A percentile compares a stretch with the other conserved stretches of the same genome.
phyloP scores from a whole-genome alignment of 1,140 invertebrate species.

The Teleogryllus occipitalis region DNA sequence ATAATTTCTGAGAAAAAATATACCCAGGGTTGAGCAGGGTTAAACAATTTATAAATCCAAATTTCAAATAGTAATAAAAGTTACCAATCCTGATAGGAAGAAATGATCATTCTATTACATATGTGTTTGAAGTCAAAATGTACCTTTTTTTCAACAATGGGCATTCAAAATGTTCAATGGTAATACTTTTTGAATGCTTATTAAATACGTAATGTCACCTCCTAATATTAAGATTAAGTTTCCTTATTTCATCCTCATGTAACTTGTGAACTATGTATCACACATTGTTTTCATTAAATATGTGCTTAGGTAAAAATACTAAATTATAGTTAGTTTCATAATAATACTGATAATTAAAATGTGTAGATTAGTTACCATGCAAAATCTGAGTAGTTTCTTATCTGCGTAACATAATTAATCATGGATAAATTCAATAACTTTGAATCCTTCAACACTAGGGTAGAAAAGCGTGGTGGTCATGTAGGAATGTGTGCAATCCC shows the following conservation, averaged over 20 bases:
- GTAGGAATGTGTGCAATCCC: not conserved
- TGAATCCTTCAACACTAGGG: not conserved
- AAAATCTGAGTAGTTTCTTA: slow-evolving; percentile 5
- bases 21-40: not conserved
- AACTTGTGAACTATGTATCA: not conserved
- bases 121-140: not conserved
- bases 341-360: slow-evolving; percentile 6
- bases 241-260: not conserved
- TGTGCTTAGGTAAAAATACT: slow-evolving; percentile 2
- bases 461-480: not conserved
- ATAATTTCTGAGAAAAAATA: slow-evolving; percentile 6
- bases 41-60: not conserved
- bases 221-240: not conserved
- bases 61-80: not conserved
- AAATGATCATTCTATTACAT: not conserved
- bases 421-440: not conserved
- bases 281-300: slow-evolving; percentile 6
- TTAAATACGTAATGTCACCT: not conserved
- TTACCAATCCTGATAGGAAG: not conserved
- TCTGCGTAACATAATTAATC: not conserved
- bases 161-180: not conserved
- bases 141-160: not conserved
- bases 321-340: slow-evolving; percentile 6
- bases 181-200: not conserved
- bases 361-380: slow-evolving; percentile 4